Base-by-base conservation (phyloP, 2,113 vertebrate species). In the Corythornis madagascariensis region DNA sequence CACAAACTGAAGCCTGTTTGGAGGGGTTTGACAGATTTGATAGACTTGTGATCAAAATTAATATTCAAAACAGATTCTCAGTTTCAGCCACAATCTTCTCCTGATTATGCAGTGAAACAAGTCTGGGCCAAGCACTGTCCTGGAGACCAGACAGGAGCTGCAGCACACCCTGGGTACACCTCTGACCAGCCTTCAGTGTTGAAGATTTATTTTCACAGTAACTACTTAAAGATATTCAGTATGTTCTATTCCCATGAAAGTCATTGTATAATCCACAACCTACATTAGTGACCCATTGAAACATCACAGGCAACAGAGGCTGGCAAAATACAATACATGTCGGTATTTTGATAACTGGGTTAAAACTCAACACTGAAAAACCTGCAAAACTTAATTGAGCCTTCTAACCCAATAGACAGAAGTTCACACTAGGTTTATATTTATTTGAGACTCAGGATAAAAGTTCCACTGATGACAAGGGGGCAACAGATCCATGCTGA, bases 41-140 rank as follows among this genome's bases (percentile, higher is more conserved):
- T 28, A 43, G 45, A 38, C 55, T 47, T 40, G 2, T 10, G 43
- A 29, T 59, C 76, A 83, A 52, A 77, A 43, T 22, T 31, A n/a
- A 21, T 0, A 2, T 7, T 66, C n/a, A 28, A 5, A 47, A 74
- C 7, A 40, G 55, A 29, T 12, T 10, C 55, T 31, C 7, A 2
- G 10, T 35, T 74, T 28, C 28, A 84, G 78, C 12, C 19, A 7
- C 21, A 52, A 9, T 9, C 8, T 5, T 33, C 60, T 73, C 38
- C 26, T 40, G 15, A 16, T 13, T 11, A 7, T 7, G 63, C 45
- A 26, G 5, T 24, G 11, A 40, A 59, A 38, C 38, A 50, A 40
- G 19, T 11, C 50, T 22, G 42, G 33, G n/a, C 28, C 35, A 4
- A 1, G 15, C 15, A 31, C 20, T 29, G 25, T 22, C 16, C 43